Percentiles rank a stretch among this genome's conserved stretches.
Evolutionary conservation across 2,113 vertebrate genomes (phyloP).

Genomic region (Platysternon megacephalum): DNA sequence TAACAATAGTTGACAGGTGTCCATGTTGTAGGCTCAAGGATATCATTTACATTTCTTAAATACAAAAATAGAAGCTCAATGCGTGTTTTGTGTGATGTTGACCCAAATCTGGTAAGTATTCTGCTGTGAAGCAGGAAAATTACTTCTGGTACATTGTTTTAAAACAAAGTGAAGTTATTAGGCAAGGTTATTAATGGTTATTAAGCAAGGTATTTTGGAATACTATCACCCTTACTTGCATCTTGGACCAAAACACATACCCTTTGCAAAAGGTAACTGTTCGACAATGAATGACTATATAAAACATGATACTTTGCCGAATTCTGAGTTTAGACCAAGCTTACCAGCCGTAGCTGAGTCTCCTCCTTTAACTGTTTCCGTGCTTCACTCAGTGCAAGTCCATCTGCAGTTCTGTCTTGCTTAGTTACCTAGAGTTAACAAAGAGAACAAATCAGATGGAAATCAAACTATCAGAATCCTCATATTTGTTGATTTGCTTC

Average conservation of each 20-base stretch:
- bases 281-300: rapidly evolving
- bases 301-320: neutral
- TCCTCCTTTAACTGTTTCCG: constrained; percentile 97
- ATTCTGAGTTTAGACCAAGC: neutral
- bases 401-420: constrained; percentile 86
- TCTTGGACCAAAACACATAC: neutral
- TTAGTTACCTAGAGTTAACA: constrained; percentile 74
- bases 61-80: rapidly evolving
- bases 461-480: neutral
- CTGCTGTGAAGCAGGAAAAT: neutral
- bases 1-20: rapidly evolving
- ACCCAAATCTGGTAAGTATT: rapidly evolving
- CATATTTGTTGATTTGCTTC: neutral
- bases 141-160: rapidly evolving
- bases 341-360: constrained; percentile 93
- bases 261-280: neutral
- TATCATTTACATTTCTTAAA: neutral
- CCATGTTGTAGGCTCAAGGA: neutral
- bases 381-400: constrained; percentile 88
- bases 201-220: neutral
- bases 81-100: neutral
- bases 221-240: neutral
- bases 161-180: neutral
- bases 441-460: neutral
- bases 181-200: neutral